These are phyloP conservation scores for Acanthosepion lycidas DNA, from an alignment of 2,888 invertebrate genomes.

Conservation along the genomic window DNA sequence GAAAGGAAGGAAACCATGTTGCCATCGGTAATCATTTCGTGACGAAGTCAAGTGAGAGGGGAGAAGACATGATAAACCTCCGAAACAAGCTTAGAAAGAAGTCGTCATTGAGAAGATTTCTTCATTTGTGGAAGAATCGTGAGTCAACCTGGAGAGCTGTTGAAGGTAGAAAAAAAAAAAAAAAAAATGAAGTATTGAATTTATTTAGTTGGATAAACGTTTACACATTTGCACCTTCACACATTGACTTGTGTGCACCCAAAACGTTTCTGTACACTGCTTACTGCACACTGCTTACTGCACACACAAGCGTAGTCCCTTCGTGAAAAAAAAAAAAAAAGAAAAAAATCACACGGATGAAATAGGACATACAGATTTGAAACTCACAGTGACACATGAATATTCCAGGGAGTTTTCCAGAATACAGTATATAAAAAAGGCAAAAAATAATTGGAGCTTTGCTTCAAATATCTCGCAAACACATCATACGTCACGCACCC, in stretches of 20 bases:
- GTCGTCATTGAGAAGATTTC: background rate
- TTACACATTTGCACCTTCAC: background rate
- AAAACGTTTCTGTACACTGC: background rate
- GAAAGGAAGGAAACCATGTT: constrained; percentile 13
- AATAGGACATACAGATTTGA: background rate
- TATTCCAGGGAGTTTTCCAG: background rate
- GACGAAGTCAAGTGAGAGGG: background rate
- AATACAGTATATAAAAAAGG: background rate
- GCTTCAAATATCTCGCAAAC: background rate
- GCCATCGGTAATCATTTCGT: constrained; percentile 20
- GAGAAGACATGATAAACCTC: background rate
- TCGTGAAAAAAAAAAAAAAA: background rate
- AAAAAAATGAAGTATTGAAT: background rate
- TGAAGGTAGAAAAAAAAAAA: background rate
- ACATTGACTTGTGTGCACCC: background rate
- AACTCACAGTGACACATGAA: background rate
- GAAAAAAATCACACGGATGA: background rate
- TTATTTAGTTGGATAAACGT: background rate
- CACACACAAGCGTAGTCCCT: background rate
- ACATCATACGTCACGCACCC: background rate
- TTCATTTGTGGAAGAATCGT: constrained; percentile 9
- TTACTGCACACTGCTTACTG: background rate
- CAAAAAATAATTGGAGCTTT: background rate
- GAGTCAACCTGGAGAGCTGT: background rate
- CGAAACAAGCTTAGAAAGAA: background rate